Evolutionary conservation across 2,797 vertebrate genomes (phyloP).

Genomic region (Lophura swinhoii): DNA sequence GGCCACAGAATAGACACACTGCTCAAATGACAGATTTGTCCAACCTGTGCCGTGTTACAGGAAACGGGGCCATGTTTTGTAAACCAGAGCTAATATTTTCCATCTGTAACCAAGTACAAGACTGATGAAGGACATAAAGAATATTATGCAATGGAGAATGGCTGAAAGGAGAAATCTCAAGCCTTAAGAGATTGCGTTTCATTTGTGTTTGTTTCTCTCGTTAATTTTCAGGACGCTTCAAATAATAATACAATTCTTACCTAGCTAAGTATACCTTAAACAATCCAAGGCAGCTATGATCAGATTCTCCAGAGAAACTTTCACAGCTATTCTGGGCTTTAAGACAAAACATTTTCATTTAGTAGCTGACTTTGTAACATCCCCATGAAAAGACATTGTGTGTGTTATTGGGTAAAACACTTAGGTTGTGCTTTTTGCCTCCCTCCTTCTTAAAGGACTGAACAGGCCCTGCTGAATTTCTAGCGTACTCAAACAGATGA

Average conservation of each 20-base stretch:
- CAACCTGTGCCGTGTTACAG: constrained; percentile 84
- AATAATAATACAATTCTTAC: not conserved
- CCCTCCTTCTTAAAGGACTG: not conserved
- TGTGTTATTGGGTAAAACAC: not conserved
- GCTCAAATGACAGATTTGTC: constrained; percentile 86
- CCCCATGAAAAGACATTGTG: not conserved
- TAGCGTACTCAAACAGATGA: not conserved
- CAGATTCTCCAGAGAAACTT: not conserved
- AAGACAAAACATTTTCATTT: not conserved
- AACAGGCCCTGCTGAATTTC: not conserved
- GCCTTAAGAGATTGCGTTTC: not conserved
- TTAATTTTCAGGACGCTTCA: not conserved
- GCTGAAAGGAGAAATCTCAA: not conserved
- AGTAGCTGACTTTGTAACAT: not conserved
- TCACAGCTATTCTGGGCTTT: not conserved
- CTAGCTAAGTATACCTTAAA: not conserved
- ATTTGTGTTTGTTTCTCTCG: not conserved
- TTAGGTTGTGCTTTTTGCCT: not conserved
- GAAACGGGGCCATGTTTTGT: constrained; percentile 76
- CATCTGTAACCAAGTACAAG: constrained; percentile 83
- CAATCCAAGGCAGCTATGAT: not conserved
- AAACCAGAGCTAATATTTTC: constrained; percentile 88
- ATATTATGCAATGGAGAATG: constrained; percentile 13
- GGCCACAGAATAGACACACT: constrained; percentile 81
- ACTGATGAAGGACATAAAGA: constrained; percentile 81